Evolutionary conservation across 2,888 invertebrate species (phyloP).

Genomic region (Liposcelis brunnea): DNA sequence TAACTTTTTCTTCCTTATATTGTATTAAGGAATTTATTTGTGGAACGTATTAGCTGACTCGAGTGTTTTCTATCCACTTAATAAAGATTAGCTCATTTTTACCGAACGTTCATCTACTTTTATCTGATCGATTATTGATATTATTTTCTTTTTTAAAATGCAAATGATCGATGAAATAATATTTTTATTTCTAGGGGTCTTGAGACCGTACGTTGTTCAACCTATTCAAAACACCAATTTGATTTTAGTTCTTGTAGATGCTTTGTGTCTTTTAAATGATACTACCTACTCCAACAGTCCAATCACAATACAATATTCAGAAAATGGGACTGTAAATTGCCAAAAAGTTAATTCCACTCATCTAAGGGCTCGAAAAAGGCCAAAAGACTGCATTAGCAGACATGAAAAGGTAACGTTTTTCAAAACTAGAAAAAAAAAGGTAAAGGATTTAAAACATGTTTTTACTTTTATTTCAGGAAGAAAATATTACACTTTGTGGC

Average conservation of each 20-base stretch:
- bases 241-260: constrained; percentile 57
- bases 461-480: too few species aligned
- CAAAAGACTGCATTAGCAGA: constrained; percentile 56
- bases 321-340: constrained; percentile 45
- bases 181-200: neutral
- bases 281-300: constrained; percentile 13
- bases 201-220: constrained; percentile 51
- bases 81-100: too few species aligned
- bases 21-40: too few species aligned
- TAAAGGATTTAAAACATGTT: too few species aligned
- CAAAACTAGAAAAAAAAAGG: constrained; percentile 11
- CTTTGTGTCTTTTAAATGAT: constrained; percentile 34
- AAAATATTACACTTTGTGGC: too few species aligned
- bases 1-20: neutral
- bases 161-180: too few species aligned
- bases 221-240: constrained; percentile 62
- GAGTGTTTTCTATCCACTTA: too few species aligned
- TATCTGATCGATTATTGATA: too few species aligned
- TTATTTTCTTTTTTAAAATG: too few species aligned
- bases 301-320: constrained; percentile 18
- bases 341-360: constrained; percentile 35
- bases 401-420: constrained; percentile 46
- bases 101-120: too few species aligned
- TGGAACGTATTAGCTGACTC: too few species aligned
- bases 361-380: constrained; percentile 46